Base-by-base conservation (phyloP, 2,113 vertebrate species). In the Terrapene triunguis region DNA sequence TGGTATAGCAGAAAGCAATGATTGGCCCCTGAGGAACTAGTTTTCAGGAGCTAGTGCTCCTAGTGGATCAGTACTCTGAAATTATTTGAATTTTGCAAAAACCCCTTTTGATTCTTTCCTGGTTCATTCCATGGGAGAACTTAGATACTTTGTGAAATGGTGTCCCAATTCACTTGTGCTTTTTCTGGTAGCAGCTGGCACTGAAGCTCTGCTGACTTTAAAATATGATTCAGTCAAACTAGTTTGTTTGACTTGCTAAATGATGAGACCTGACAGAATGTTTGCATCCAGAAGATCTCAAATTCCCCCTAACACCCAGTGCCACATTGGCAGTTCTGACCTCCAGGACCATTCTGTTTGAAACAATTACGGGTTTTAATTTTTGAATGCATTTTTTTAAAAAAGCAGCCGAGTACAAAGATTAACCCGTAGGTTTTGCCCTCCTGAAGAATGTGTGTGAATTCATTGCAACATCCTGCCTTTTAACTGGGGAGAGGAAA, bases 291-390 rank as follows among this genome's bases (percentile, higher is more conserved):
- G 74, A 80, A 87, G 91, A 59, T 78, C 90, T 94, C 91, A 85
- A 97, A 93, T 97, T 90, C 83, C 80, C 93, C 93, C n/a, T 1
- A 82, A 89, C 48, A 86, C 80, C 53, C 35, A 87, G 95, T 85
- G 55, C 76, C 89, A 87, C 2, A 0, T 92, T 94, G 87, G 72
- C 95, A 4, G 5, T 35, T 80, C 89, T 95, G 95, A 97, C 92
- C 51, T 94, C 84, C 59, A 13, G 50, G 93, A 82, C 92, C 80
- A 94, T 82, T 95, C 94, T 94, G 62, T 94, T 95, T 1, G 1
- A 93, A 97, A 96, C 80, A 88, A 90, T 95, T 97, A 93, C 57
- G 72, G 54, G 44, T 83, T 93, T 97, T 96, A 95, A 97, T 97
- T 97, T 95, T 93, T 94, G 91, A 95, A 95, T 96, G 95, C 5